Percentiles rank a stretch among this genome's conserved stretches.
Conservation (phyloP, 2,113 vertebrate genomes). For the Ceyx margarethae region DNA sequence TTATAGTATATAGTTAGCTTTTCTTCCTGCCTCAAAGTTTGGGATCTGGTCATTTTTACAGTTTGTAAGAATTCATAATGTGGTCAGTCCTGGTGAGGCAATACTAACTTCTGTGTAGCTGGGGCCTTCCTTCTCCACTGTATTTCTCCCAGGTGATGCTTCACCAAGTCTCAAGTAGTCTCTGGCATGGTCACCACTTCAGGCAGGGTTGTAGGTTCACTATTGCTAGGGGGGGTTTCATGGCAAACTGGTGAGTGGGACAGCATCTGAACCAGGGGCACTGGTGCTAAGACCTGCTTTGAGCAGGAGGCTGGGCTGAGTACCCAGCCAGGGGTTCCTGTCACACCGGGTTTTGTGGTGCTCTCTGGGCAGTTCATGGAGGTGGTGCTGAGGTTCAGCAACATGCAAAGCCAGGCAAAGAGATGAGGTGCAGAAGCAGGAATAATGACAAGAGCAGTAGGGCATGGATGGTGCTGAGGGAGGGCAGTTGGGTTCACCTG, state of each 20-base stretch:
- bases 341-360: rapidly evolving
- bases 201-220: background rate
- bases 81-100: background rate
- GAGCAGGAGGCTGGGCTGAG: background rate
- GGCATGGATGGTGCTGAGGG: background rate
- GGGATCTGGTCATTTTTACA: background rate
- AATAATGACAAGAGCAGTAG: background rate
- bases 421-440: background rate
- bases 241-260: background rate
- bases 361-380: background rate
- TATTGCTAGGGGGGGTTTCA: background rate
- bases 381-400: background rate
- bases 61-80: background rate
- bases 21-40: background rate
- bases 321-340: background rate
- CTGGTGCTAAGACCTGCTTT: background rate
- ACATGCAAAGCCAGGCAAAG: background rate
- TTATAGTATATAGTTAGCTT: background rate
- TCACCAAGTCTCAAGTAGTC: background rate
- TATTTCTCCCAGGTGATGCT: background rate
- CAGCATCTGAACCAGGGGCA: background rate
- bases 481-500: background rate
- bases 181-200: background rate
- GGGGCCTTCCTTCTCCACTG: background rate
- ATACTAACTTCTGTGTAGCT: background rate